These are phyloP conservation scores for Planococcus citri DNA, from an alignment of 1,140 invertebrate genomes.

Conservation along the genomic window DNA sequence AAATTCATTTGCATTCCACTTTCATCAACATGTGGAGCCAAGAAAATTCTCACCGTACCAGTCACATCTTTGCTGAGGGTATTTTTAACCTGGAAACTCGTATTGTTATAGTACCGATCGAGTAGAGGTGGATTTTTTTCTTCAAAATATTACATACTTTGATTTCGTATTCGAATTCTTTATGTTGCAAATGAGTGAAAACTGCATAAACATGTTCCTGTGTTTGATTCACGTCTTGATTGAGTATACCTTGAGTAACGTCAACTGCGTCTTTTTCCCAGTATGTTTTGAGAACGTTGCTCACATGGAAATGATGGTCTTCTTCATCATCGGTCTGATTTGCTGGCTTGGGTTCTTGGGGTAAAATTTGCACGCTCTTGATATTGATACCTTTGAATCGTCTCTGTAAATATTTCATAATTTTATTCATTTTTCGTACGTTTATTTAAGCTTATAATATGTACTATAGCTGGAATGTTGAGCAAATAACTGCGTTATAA, in stretches of 20 bases:
- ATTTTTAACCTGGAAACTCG: conserved; percentile 29
- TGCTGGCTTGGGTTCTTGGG: not conserved
- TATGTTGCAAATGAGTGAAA: conserved; percentile 38
- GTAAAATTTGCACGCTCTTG: not conserved
- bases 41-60: conserved; percentile 46
- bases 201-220: conserved; percentile 35
- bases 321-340: too few relatives aligned
- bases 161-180: conserved; percentile 34
- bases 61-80: conserved; percentile 27
- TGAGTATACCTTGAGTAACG: conserved; percentile 39
- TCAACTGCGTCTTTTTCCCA: conserved; percentile 41
- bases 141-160: conserved; percentile 25
- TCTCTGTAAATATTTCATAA: not conserved
- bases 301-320: conserved; percentile 36
- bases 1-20: conserved; percentile 36
- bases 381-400: not conserved
- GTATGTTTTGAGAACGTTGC: conserved; percentile 35
- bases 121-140: too few relatives aligned
- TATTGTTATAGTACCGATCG: too few relatives aligned
- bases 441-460: too few relatives aligned
- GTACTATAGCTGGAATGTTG: too few relatives aligned
- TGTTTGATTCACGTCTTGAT: conserved; percentile 29
- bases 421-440: too few relatives aligned
- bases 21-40: conserved; percentile 43
- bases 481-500: too few relatives aligned